Evolutionary conservation across 2,797 vertebrate species (phyloP), one percentile per base, ranked within the genome.

Genomic region (Phataginus tetradactyla): DNA sequence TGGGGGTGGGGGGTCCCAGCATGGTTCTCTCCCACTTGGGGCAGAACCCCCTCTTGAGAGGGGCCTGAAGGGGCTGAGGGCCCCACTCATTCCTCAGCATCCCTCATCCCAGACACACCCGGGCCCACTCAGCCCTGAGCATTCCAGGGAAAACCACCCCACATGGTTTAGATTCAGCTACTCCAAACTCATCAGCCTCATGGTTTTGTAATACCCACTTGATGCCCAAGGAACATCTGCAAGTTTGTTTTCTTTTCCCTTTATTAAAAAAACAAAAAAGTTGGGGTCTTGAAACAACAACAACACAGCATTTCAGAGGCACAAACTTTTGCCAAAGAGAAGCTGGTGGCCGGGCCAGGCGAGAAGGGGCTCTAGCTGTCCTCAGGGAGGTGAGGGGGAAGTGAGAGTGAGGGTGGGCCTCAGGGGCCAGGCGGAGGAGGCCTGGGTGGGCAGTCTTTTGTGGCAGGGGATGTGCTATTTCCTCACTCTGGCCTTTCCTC

Each of bases 221-320:
- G 57, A 93, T 49, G 45, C 39, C 45, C 87, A 68, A 79, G 72
- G 91, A 87, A 42, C 51, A 78, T n/a, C 37, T 85, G 29, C 11
- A 53, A 86, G 27, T 86, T 84, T 86, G 85, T 78, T 72, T 94
- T 51, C n/a, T 94, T 87, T 94, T 61, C 45, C 42, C 25, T 97
- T 97, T 96, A 92, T 94, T 91, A 37, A 96, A 96, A 94, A 95
- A 92, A 61, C 61, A 87, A 66, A 75, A 83, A 9, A 29, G 57
- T 87, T 27, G 18, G 37, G 14, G 10, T 55, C 92, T 97, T 53
- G 15, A 92, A 93, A 94, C 34, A 81, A 86, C 14, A 64, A 77
- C 5, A 45, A 29, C 27, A 86, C 64, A 86, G 59, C 74, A 79
- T 83, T 69, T 96, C 61, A 66, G 90, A 96, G 63, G 69, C 69